Percentiles rank a stretch among this genome's conserved stretches.
Conservation (phyloP, 2,113 vertebrate genomes). For the Nipponia nippon region DNA sequence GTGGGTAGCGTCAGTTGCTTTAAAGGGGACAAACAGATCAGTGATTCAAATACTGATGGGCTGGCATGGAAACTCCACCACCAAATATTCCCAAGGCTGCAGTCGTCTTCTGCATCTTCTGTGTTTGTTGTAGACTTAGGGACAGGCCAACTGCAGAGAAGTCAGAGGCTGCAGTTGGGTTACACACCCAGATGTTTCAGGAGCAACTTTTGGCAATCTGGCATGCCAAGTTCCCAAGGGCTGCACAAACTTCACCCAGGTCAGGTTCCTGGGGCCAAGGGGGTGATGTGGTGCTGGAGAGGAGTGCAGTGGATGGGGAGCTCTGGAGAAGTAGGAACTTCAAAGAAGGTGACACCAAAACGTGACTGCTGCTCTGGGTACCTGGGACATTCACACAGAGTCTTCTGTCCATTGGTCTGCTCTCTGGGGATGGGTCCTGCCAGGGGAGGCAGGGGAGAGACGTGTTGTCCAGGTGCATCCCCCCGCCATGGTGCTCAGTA, state of each 20-base stretch:
- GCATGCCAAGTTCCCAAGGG: not conserved
- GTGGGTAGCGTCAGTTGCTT: not conserved
- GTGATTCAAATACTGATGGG: not conserved
- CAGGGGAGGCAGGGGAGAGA: not conserved
- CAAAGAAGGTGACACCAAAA: not conserved
- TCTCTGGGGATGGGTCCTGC: not conserved
- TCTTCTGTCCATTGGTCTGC: not conserved
- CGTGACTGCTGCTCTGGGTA: accelerated
- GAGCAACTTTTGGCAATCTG: not conserved
- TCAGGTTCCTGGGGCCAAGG: not conserved
- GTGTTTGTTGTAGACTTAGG: not conserved
- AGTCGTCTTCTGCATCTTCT: not conserved
- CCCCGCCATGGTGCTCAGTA: not conserved
- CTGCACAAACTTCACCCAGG: not conserved
- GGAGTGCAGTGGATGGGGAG: not conserved
- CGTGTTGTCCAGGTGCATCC: not conserved
- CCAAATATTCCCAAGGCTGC: not conserved
- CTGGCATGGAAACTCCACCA: not conserved
- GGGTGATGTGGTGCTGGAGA: not conserved
- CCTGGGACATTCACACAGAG: not conserved
- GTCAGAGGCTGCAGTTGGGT: accelerated
- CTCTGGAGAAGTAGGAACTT: not conserved
- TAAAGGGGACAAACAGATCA: not conserved
- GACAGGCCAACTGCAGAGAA: not conserved
- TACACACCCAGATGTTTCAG: not conserved